Percentiles rank a stretch among this genome's conserved stretches.
Conservation (phyloP, 2,888 invertebrate species). For the Anoplius nigerrimus region DNA sequence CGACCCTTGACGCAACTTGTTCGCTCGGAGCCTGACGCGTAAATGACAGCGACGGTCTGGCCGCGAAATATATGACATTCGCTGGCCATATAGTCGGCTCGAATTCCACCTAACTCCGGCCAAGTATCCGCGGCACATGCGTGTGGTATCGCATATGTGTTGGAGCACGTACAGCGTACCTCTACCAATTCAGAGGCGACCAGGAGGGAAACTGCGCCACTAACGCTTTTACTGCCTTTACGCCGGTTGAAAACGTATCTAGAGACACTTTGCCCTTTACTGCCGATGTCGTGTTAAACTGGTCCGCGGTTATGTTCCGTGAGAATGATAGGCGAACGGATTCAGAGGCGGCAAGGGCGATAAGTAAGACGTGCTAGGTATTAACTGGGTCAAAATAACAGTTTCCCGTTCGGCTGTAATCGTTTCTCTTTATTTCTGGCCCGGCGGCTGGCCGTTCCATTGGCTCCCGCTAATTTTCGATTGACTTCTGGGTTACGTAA, state of each 20-base stretch:
- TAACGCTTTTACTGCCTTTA: background rate
- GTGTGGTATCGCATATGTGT: background rate
- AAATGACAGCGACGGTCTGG: conserved; percentile 8
- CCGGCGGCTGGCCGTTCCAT: too few species aligned
- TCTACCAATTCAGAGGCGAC: too few species aligned
- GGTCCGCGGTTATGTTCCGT: background rate
- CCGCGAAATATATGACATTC: conserved; percentile 2
- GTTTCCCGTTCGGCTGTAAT: too few species aligned
- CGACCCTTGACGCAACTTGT: conserved; percentile 23
- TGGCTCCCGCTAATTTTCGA: too few species aligned
- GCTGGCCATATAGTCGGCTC: too few species aligned
- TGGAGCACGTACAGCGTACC: background rate
- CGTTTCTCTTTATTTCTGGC: too few species aligned
- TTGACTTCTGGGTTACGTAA: too few species aligned
- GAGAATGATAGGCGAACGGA: conserved; percentile 6
- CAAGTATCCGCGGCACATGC: too few species aligned
- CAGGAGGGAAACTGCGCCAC: background rate
- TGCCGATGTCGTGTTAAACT: background rate
- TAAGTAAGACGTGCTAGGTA: too few species aligned
- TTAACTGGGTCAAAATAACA: too few species aligned
- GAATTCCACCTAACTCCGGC: background rate
- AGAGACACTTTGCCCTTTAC: conserved; percentile 1
- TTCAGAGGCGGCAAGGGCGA: background rate
- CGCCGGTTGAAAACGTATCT: conserved; percentile 3
- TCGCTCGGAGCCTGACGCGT: conserved; percentile 18